These are phyloP conservation scores for Tursiops truncatus DNA, from an alignment of 2,113 vertebrate species.

Conservation along the genomic window DNA sequence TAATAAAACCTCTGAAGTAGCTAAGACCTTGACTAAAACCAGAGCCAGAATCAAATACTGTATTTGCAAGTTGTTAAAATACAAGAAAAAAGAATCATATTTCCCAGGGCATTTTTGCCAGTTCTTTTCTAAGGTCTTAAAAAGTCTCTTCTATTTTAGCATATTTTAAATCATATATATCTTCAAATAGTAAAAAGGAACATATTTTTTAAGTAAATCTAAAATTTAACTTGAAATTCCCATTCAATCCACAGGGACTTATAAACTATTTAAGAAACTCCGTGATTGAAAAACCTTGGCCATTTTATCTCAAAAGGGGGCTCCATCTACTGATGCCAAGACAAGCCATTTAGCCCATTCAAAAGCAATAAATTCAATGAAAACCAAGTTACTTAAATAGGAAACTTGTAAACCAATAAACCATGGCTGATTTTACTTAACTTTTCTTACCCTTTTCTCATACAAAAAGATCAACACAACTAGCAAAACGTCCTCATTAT, in stretches of 20 bases:
- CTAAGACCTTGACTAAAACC: not conserved
- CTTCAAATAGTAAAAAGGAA: not conserved
- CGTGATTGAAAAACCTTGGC: not conserved
- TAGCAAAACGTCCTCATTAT: not conserved
- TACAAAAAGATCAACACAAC: not conserved
- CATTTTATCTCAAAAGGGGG: not conserved
- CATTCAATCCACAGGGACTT: not conserved
- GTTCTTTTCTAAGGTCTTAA: not conserved
- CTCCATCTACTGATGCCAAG: not conserved
- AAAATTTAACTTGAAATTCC: not conserved
- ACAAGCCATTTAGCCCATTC: not conserved
- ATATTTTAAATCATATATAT: not conserved
- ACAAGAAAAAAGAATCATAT: not conserved
- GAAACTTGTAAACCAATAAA: not conserved
- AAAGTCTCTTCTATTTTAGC: not conserved
- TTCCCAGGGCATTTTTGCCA: not conserved
- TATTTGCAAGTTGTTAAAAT: not conserved
- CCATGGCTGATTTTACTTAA: not conserved
- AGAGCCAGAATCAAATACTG: not conserved
- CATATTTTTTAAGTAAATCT: not conserved
- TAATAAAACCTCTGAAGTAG: not conserved
- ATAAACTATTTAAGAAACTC: not conserved
- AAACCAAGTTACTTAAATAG: not conserved
- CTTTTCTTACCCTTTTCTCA: not conserved
- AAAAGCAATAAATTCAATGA: not conserved